phyloP scores from a whole-genome alignment of 2,113 vertebrate genomes.

The Alaudala cheleensis region DNA sequence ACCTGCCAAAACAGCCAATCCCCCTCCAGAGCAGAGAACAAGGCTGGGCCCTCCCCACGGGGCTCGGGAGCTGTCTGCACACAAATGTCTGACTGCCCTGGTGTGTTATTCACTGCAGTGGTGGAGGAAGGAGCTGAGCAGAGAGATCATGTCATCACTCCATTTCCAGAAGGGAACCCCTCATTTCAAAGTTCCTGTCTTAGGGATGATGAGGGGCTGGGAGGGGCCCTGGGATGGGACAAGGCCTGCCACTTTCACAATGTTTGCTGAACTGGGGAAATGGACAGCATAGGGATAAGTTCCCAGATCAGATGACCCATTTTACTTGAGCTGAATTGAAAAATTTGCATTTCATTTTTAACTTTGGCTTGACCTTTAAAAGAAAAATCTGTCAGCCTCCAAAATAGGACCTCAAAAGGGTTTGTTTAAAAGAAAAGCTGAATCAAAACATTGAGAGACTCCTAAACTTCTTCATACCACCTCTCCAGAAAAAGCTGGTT shows the following conservation, averaged over 20 bases:
- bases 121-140: background rate
- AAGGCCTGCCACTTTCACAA: background rate
- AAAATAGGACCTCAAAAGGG: background rate
- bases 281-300: background rate
- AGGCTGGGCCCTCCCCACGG: background rate
- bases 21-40: background rate
- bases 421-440: background rate
- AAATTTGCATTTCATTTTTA: slow-evolving; percentile 9
- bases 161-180: background rate
- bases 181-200: background rate
- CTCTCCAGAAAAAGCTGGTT: background rate
- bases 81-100: background rate
- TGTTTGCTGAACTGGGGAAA: background rate
- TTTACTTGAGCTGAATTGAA: background rate
- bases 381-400: background rate
- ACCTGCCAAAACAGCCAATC: background rate
- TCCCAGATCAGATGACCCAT: background rate
- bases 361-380: background rate
- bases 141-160: background rate
- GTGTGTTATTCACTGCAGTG: background rate
- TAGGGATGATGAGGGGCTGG: background rate
- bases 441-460: background rate
- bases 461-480: background rate
- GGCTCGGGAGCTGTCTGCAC: background rate
- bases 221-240: background rate